Conservation (phyloP, 1,140 invertebrate species). For the Scaptomyza hsui region DNA sequence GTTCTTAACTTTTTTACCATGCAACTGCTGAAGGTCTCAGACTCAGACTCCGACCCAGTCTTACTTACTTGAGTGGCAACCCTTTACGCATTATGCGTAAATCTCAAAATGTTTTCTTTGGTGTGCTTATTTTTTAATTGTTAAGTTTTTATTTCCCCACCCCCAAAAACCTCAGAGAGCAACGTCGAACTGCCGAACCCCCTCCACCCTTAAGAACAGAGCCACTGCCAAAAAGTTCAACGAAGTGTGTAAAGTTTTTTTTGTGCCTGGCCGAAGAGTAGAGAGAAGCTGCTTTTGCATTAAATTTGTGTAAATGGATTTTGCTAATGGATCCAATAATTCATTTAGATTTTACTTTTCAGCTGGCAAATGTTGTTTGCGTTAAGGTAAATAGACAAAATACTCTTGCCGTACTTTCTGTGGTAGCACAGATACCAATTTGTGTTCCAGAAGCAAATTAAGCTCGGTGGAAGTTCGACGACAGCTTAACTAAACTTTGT, state of each 20-base stretch:
- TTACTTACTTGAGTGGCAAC: constrained; percentile 45
- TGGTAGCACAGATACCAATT: constrained; percentile 41
- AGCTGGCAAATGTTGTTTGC: constrained; percentile 75
- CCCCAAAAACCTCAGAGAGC: background rate
- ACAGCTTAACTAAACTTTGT: constrained; percentile 1
- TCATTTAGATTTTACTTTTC: constrained; percentile 82
- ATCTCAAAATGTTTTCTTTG: constrained; percentile 76
- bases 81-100: constrained; percentile 70
- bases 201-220: constrained; percentile 20
- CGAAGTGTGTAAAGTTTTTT: constrained; percentile 77
- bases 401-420: constrained; percentile 61
- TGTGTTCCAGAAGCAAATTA: constrained; percentile 9
- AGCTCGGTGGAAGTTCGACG: background rate
- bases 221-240: constrained; percentile 64
- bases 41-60: constrained; percentile 31
- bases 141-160: constrained; percentile 69
- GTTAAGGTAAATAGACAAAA: constrained; percentile 73
- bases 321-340: constrained; percentile 84
- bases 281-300: constrained; percentile 69
- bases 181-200: constrained; percentile 24
- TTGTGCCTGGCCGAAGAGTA: constrained; percentile 32
- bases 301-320: constrained; percentile 83
- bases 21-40: constrained; percentile 57
- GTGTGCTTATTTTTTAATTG: constrained; percentile 78
- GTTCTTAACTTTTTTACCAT: constrained; percentile 47